Evolutionary conservation across 2,113 vertebrate species (phyloP).

Genomic region (Polypterus bichir): DNA sequence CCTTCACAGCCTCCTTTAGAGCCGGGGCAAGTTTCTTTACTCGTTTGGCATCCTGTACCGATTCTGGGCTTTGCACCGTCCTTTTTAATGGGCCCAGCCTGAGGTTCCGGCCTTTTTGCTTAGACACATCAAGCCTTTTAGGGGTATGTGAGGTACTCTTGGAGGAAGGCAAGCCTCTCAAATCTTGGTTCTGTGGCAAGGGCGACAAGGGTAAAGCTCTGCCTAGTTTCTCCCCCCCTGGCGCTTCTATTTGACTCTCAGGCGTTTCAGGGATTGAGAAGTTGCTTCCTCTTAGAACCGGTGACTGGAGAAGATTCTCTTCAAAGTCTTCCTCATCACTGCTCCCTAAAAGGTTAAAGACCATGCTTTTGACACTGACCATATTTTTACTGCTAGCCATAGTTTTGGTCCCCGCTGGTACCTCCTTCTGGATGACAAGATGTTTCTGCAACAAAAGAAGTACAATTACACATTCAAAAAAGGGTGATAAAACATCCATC

Average conservation of each 20-base stretch:
- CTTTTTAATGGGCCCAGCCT: conserved; percentile 26
- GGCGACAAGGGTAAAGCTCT: conserved; percentile 25
- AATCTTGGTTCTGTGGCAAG: conserved; percentile 28
- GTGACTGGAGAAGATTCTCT: conserved; percentile 22
- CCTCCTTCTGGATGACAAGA: conserved; percentile 1
- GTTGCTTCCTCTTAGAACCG: conserved; percentile 14
- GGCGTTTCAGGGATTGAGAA: conserved; percentile 48
- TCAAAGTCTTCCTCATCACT: conserved; percentile 28
- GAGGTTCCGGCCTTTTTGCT: conserved; percentile 13
- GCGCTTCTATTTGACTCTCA: conserved; percentile 32
- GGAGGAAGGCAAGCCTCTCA: conserved; percentile 17
- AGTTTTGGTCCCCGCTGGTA: background rate
- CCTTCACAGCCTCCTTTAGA: conserved; percentile 6
- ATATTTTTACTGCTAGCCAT: background rate
- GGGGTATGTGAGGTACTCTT: conserved; percentile 12
- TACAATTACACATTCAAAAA: background rate
- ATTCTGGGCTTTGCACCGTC: conserved; percentile 33
- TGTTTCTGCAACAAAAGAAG: conserved; percentile 4
- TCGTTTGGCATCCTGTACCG: conserved; percentile 32
- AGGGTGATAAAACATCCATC: too few species aligned
- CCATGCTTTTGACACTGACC: background rate
- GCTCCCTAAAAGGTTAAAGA: background rate
- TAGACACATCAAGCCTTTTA: background rate
- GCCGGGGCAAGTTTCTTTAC: background rate
- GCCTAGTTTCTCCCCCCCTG: background rate